Evolutionary conservation across 2,797 vertebrate genomes (phyloP).

Genomic region (Passerculus sandwichensis): DNA sequence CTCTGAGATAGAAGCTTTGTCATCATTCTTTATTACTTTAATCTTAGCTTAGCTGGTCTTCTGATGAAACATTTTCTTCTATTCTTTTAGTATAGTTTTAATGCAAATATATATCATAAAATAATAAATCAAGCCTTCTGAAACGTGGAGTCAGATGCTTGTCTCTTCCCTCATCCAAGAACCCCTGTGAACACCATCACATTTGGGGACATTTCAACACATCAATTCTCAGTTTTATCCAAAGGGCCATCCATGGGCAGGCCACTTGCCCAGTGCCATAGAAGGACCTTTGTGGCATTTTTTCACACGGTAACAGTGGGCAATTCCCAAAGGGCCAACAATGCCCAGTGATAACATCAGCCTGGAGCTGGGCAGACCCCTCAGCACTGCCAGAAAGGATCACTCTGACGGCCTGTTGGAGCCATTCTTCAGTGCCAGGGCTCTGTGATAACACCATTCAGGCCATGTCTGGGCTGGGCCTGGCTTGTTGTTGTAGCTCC

Average conservation of each 20-base stretch:
- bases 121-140: too few species aligned
- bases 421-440: slow-evolving; percentile 42
- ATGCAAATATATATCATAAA: too few species aligned
- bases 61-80: too few species aligned
- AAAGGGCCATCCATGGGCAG: not conserved
- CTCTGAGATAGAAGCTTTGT: too few species aligned
- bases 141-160: too few species aligned
- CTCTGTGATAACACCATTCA: slow-evolving; percentile 55
- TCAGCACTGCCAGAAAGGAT: slow-evolving; percentile 48
- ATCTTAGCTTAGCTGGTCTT: too few species aligned
- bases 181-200: too few species aligned
- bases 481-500: slow-evolving; percentile 52
- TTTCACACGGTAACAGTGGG: slow-evolving; percentile 23
- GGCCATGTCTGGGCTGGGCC: slow-evolving; percentile 41
- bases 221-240: slow-evolving; percentile 1
- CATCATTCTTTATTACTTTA: too few species aligned
- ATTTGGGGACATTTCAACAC: not conserved
- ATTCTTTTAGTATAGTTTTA: too few species aligned
- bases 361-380: not conserved
- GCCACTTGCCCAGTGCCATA: not conserved
- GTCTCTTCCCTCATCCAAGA: too few species aligned
- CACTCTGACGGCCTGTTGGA: slow-evolving; percentile 50
- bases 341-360: slow-evolving; percentile 16
- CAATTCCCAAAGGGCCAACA: slow-evolving; percentile 19
- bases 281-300: slow-evolving; percentile 1